Percentiles rank a stretch among this genome's conserved stretches.
phyloP scores from a whole-genome alignment of 2,888 invertebrate genomes.

The Mantis religiosa region DNA sequence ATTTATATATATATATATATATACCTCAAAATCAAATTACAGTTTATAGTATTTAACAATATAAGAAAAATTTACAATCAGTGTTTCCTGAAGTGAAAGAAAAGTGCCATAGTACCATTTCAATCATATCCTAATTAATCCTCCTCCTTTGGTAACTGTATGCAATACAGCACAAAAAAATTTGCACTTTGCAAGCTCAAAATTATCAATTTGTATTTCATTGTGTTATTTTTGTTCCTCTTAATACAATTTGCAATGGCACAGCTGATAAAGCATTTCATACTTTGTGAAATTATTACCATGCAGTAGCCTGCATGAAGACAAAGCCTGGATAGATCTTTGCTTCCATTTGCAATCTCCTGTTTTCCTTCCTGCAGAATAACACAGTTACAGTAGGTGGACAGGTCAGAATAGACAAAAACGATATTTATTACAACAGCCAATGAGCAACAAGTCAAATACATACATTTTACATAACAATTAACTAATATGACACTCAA shows the following conservation, averaged over 20 bases:
- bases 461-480: slow-evolving; percentile 32
- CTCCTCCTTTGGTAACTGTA: neutral
- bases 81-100: neutral
- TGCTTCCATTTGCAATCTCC: slow-evolving; percentile 7
- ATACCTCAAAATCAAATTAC: neutral
- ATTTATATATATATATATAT: neutral
- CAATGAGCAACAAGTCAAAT: slow-evolving; percentile 32
- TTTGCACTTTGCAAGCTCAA: neutral
- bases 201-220: neutral
- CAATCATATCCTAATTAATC: neutral
- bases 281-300: neutral
- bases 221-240: neutral
- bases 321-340: neutral
- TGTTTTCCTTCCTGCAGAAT: slow-evolving; percentile 14
- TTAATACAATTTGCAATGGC: neutral
- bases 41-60: neutral
- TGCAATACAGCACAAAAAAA: neutral
- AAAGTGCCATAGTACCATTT: neutral
- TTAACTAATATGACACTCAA: slow-evolving; percentile 19
- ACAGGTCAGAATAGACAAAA: slow-evolving; percentile 20
- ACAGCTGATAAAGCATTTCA: neutral
- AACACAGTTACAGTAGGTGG: neutral
- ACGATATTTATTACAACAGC: slow-evolving; percentile 30
- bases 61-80: neutral
- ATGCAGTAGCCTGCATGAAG: slow-evolving; percentile 10